Evolutionary conservation across 2,113 vertebrate species (phyloP), one percentile per base, ranked within the genome.

Genomic region (Halichoerus grypus): DNA sequence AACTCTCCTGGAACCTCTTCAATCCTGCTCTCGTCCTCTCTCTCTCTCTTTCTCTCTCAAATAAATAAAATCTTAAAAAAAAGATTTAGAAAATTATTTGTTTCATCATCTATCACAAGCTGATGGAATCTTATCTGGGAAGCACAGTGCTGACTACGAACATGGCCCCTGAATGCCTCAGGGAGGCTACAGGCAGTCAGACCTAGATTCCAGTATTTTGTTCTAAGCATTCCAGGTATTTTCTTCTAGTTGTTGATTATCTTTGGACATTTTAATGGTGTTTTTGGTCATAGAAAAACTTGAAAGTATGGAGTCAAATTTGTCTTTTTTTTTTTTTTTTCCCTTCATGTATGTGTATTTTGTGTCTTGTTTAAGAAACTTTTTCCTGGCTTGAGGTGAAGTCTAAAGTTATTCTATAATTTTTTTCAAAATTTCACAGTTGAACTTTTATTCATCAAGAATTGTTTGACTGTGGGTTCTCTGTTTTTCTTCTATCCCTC

Each of bases 1-100:
- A 99, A 99, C 95, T 99, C 99, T 97, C 99, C 99, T 15, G 99
- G 99, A 63, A 99, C 99, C 86, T 99, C 99, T 94, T 99, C 99
- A 98, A 99, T 99, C 51, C 51, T 53, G 51, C 51, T 15, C 51
- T 53, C 51, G 13, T 15, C 33, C 88, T 96, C n/a, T 13, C 51
- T 15, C 51, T 53, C 14, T 53, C 51, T 53, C 51, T 3, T 4
- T 53, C 51, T 53, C 51, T 53, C 51, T 53, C 51, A 14, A 13
- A 53, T 53, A 53, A 53, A 53, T 53, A 53, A 53, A 53, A 14
- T 53, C 13, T 53, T 14, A 14, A 53, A 53, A 53, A 53, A 53
- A 53, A 86, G 19, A 74, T 26, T 74, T 86, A 46, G 74, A 39
- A 26, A 59, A 76, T 21, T 51, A 88, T 84, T 39, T 87, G 2